Evolutionary conservation across 2,888 invertebrate genomes (phyloP).

Genomic region (Caenorhabditis sp.): DNA sequence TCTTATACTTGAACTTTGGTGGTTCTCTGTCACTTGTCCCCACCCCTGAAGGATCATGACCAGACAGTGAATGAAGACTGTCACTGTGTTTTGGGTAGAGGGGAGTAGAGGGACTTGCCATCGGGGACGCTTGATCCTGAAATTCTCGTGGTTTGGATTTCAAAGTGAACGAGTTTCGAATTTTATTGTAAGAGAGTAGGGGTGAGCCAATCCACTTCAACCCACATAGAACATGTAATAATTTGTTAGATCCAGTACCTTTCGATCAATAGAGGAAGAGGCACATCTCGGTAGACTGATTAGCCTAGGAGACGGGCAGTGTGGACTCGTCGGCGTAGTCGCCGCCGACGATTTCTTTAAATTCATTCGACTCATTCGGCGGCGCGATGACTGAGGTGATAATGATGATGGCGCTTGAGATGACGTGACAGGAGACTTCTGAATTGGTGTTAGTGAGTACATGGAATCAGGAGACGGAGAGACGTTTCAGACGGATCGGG

Average conservation of each 20-base stretch:
- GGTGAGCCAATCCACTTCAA: background rate
- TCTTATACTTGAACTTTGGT: slow-evolving; percentile 59
- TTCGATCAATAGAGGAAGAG: slow-evolving; percentile 58
- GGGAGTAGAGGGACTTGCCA: slow-evolving; percentile 62
- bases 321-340: slow-evolving; percentile 49
- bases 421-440: slow-evolving; percentile 33
- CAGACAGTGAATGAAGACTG: slow-evolving; percentile 62
- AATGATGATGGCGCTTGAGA: slow-evolving; percentile 3
- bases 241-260: slow-evolving; percentile 45
- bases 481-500: slow-evolving; percentile 12
- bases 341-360: slow-evolving; percentile 51
- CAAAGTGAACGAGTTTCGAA: background rate
- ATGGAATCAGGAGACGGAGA: slow-evolving; percentile 2
- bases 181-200: background rate
- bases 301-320: slow-evolving; percentile 47
- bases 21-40: slow-evolving; percentile 46
- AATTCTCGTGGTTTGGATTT: background rate
- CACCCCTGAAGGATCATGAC: slow-evolving; percentile 26
- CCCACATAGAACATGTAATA: slow-evolving; percentile 6
- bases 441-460: slow-evolving; percentile 26
- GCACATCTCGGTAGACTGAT: slow-evolving; percentile 56
- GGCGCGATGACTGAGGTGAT: background rate
- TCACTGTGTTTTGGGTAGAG: slow-evolving; percentile 65
- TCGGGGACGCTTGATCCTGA: slow-evolving; percentile 63
- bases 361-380: slow-evolving; percentile 56